Evolutionary conservation across 2,113 vertebrate genomes (phyloP), one percentile per base, ranked within the genome.

Genomic region (Vidua macroura): DNA sequence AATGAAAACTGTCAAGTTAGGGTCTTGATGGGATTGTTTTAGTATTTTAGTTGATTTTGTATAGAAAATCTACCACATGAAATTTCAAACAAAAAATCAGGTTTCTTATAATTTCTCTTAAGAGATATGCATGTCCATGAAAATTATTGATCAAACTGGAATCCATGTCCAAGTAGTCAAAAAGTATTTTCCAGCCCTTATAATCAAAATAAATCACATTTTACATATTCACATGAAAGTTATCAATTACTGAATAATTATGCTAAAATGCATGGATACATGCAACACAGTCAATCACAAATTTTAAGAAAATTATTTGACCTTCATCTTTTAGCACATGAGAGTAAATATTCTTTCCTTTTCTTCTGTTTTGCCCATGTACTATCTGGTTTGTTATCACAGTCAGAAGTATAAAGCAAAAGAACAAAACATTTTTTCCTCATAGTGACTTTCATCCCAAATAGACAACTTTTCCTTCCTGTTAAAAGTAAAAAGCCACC

Each of bases 381-480:
- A 91, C 96, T 37, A 76, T 72, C 52, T 92, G 86, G 56, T 96
- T 97, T 53, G 83, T 59, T 79, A 85, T 63, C 59, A 97, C 63
- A 92, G 94, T 74, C 96, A 98, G 86, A 96, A 98, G 66, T 83
- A 98, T 88, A 51, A 98, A 92, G 93, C 64, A 97, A 82, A 98
- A 78, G 76, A 90, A 82, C 88, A 83, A 83, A 70, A 66, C 76
- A 11, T 80, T 93, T 97, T 93, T 95, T 98, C 96, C 96, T 96
- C 98, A 98, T 97, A 92, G 75, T 97, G 96, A 88, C 92, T 95
- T 96, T 79, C 68, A 93, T 95, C 66, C 94, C 97, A 97, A 93
- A 72, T 77, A 89, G 92, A 93, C 6, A 24, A 52, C 13, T 80
- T 72, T 46, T 67, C 52, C 69, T 53, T 95, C 92, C 97, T 96